A percentile compares a stretch with the other conserved stretches of the same genome.
These are phyloP conservation scores for Athalia rosae DNA, from an alignment of 2,888 invertebrate genomes.

Conservation along the genomic window DNA sequence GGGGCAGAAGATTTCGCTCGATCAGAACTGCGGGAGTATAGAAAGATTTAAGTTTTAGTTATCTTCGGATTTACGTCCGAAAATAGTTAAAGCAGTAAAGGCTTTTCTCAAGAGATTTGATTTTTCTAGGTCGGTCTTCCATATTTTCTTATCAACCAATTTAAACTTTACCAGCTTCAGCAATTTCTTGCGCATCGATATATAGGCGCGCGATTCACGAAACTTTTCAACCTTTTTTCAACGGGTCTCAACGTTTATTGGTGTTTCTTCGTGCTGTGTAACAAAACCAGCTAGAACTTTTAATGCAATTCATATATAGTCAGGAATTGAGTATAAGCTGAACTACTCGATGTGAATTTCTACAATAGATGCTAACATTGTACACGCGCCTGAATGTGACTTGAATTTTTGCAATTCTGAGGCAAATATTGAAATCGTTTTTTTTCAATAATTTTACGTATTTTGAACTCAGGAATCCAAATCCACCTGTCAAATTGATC, in stretches of 20 bases:
- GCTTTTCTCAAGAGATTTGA: not conserved
- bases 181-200: not conserved
- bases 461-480: too few species aligned
- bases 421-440: too few species aligned
- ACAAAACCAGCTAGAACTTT: not conserved
- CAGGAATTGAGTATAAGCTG: too few species aligned
- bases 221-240: slow-evolving; percentile 18
- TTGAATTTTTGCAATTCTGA: too few species aligned
- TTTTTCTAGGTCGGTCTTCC: slow-evolving; percentile 18
- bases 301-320: too few species aligned
- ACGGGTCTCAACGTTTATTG: not conserved
- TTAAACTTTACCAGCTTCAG: slow-evolving; percentile 21
- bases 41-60: not conserved
- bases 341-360: too few species aligned
- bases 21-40: too few species aligned
- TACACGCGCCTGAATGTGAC: too few species aligned
- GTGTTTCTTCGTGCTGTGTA: not conserved
- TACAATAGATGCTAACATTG: too few species aligned
- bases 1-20: too few species aligned
- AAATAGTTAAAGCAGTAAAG: not conserved
- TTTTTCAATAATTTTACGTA: too few species aligned
- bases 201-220: not conserved
- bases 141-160: slow-evolving; percentile 16
- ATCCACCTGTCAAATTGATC: too few species aligned
- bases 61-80: not conserved